Base-by-base conservation (phyloP, 1,140 invertebrate species). In the Drosophila tani region DNA sequence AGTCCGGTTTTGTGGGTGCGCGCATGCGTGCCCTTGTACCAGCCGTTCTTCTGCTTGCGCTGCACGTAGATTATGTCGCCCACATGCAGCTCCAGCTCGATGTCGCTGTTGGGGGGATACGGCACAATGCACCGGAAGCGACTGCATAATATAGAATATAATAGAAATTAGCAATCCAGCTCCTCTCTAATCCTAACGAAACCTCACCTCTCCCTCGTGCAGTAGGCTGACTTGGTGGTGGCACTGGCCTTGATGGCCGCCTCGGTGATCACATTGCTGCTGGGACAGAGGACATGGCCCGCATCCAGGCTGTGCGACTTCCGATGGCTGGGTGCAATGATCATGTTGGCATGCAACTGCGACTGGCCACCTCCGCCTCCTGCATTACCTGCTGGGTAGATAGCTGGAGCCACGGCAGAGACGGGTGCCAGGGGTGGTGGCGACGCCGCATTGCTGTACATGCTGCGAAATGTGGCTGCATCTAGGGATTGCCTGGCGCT, bases 71-170 rank as follows among this genome's bases (percentile, higher is more conserved):
- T 97, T 56, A 99, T 96, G 90, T 99, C 98, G 24, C 97, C 97
- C 17, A 98, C 95, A 74, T 97, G 96, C 2, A 99, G 93, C 91
- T 98, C 97, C 69, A 99, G 83, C 93, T 98, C 97, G 87, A 98
- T 97, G 76, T 98, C 97, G 73, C 97, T 97, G 91, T 98, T 98
- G 1, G 98, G 97, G n/a, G 98, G 98, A 94, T 99, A 99, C 8
- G 98, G 96, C 24, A 97, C 97, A 74, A 98, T 97, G 93, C 98
- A 99, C 35, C 97, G 95, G 90, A 97, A 98, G 93, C 96, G 86
- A 59, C 91, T 92, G 57, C n/a, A n/a, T n/a, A n/a, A n/a, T n/a
- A n/a, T n/a, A n/a, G n/a, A n/a, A n/a, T n/a, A n/a, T n/a, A n/a
- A n/a, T n/a, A n/a, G n/a, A n/a, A n/a, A n/a, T 64, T 65, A 77